phyloP scores from a whole-genome alignment of 2,113 vertebrate species.

The Pleuronectes platessa region DNA sequence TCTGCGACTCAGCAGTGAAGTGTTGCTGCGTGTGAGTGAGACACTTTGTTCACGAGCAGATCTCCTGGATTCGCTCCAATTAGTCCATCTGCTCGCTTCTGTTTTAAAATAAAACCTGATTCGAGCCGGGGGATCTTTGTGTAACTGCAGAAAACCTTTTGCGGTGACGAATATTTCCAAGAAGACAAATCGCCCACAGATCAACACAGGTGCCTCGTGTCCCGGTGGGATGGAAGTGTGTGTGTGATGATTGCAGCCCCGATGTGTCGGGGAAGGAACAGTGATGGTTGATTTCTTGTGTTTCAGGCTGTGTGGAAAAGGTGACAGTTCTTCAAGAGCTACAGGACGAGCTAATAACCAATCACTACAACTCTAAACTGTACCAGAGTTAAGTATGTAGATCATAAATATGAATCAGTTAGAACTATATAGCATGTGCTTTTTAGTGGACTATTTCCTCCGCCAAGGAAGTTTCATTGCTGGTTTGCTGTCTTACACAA shows the following conservation, averaged over 20 bases:
- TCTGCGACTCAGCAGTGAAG: neutral
- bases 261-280: neutral
- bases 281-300: neutral
- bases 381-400: too few species aligned
- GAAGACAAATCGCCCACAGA: too few species aligned
- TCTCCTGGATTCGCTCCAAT: constrained; percentile 4
- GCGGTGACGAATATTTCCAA: neutral
- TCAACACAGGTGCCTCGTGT: too few species aligned
- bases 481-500: too few species aligned
- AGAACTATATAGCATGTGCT: too few species aligned
- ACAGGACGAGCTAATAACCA: neutral
- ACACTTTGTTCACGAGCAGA: neutral
- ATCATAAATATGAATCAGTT: too few species aligned
- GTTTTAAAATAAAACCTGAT: constrained; percentile 3
- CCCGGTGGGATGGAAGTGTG: neutral
- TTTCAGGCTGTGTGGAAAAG: neutral
- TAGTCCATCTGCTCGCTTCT: neutral
- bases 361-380: neutral
- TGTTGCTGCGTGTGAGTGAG: neutral
- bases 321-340: neutral
- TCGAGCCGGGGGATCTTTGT: neutral
- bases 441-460: too few species aligned
- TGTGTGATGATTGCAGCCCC: neutral
- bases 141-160: too few species aligned
- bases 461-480: too few species aligned